A percentile compares a stretch with the other conserved stretches of the same genome.
phyloP scores from a whole-genome alignment of 2,113 vertebrate species.

The Nyctibius bracteatus region DNA sequence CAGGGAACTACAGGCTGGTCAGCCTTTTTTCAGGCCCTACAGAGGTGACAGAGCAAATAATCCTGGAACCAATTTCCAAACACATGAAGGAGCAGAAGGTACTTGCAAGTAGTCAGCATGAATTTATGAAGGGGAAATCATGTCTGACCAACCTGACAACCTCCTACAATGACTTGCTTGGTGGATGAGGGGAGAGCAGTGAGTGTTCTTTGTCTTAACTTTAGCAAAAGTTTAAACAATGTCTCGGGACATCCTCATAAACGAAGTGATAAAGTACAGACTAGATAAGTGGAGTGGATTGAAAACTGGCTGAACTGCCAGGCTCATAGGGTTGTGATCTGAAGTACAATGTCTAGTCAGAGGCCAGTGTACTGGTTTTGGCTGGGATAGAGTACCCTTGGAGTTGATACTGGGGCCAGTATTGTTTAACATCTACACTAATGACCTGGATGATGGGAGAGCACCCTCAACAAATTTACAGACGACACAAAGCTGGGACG shows the following conservation, averaged over 20 bases:
- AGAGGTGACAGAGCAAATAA: not conserved
- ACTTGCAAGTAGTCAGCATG: not conserved
- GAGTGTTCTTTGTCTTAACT: not conserved
- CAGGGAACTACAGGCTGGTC: not conserved
- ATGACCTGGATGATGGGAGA: not conserved
- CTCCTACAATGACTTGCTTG: not conserved
- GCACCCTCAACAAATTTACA: not conserved
- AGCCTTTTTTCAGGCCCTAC: not conserved
- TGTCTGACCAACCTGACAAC: not conserved
- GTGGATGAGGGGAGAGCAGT: not conserved
- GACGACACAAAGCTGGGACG: not conserved
- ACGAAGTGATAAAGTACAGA: not conserved
- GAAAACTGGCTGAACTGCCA: not conserved
- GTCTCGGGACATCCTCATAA: not conserved
- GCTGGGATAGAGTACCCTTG: not conserved
- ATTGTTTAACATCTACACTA: not conserved
- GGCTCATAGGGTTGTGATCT: not conserved
- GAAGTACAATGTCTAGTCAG: not conserved
- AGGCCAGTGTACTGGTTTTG: not conserved
- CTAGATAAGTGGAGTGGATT: not conserved
- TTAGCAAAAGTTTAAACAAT: not conserved
- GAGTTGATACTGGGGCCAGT: not conserved
- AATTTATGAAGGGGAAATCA: not conserved
- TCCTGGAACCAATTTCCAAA: not conserved
- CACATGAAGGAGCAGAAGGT: not conserved